Evolutionary conservation across 2,113 vertebrate species (phyloP).

Genomic region (Hymenochirus boettgeri): DNA sequence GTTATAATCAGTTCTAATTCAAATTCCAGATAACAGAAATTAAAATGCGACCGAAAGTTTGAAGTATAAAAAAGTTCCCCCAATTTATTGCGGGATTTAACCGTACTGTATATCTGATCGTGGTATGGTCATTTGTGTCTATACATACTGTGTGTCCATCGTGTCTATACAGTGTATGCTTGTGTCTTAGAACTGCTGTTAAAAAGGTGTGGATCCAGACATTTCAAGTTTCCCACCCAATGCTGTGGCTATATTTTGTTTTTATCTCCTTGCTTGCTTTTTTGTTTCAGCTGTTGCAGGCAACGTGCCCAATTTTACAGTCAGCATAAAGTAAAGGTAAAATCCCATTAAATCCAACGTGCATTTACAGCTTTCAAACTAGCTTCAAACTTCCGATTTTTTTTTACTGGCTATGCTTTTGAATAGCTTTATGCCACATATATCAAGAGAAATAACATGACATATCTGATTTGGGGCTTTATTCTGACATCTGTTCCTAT

Average conservation of each 20-base stretch:
- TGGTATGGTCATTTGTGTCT: too few relatives aligned
- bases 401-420: slow-evolving; percentile 36
- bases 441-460: background rate
- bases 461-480: slow-evolving; percentile 45
- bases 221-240: background rate
- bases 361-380: slow-evolving; percentile 9
- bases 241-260: background rate
- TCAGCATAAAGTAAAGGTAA: slow-evolving; percentile 38
- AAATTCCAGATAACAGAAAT: too few relatives aligned
- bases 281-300: slow-evolving; percentile 49
- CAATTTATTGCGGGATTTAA: too few relatives aligned
- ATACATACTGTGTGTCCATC: too few relatives aligned
- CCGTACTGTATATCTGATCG: too few relatives aligned
- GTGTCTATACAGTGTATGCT: too few relatives aligned
- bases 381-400: slow-evolving; percentile 39
- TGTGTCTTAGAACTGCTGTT: too few relatives aligned
- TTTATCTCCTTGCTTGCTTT: slow-evolving; percentile 33
- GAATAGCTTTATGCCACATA: background rate
- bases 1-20: too few relatives aligned
- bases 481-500: background rate
- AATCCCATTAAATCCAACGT: slow-evolving; percentile 26
- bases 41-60: too few relatives aligned
- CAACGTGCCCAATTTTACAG: slow-evolving; percentile 45
- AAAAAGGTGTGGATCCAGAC: too few relatives aligned
- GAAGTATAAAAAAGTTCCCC: too few relatives aligned